These are phyloP conservation scores for Pararge aegeria DNA, from an alignment of 1,140 invertebrate genomes.

Conservation along the genomic window DNA sequence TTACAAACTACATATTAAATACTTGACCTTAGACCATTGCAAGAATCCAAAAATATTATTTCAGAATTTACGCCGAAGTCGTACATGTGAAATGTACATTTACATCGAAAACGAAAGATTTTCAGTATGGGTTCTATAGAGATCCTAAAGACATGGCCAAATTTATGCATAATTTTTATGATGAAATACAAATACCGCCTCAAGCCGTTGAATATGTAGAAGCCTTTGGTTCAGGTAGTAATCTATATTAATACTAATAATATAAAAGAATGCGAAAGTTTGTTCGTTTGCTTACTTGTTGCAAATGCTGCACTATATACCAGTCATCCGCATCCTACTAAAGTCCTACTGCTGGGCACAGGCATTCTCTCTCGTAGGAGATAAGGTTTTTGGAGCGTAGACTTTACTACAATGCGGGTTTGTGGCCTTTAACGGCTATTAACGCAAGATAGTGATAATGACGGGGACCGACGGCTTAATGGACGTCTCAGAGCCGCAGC, in stretches of 20 bases:
- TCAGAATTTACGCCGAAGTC: conserved; percentile 83
- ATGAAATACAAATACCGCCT: conserved; percentile 82
- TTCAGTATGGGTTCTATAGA: conserved; percentile 77
- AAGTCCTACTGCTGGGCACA: no score
- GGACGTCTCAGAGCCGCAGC: no score
- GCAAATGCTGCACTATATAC: no score
- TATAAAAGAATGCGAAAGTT: no score
- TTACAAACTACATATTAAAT: neutral
- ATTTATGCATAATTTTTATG: conserved; percentile 83
- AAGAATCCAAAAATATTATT: conserved; percentile 45
- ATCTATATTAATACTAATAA: neutral
- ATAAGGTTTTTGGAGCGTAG: no score
- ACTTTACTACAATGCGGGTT: no score
- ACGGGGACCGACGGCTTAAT: no score
- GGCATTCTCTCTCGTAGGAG: no score
- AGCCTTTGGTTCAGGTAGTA: conserved; percentile 83
- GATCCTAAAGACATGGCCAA: conserved; percentile 72
- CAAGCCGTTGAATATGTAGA: conserved; percentile 85
- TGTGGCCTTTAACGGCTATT: no score
- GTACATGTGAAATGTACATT: conserved; percentile 82
- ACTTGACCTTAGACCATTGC: no score
- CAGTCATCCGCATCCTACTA: no score
- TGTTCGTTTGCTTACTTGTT: neutral
- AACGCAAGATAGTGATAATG: no score
- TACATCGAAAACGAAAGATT: conserved; percentile 51